A percentile compares a stretch with the other conserved stretches of the same genome.
Evolutionary conservation across 2,888 invertebrate genomes (phyloP).

Genomic region (Oscheius sp.): DNA sequence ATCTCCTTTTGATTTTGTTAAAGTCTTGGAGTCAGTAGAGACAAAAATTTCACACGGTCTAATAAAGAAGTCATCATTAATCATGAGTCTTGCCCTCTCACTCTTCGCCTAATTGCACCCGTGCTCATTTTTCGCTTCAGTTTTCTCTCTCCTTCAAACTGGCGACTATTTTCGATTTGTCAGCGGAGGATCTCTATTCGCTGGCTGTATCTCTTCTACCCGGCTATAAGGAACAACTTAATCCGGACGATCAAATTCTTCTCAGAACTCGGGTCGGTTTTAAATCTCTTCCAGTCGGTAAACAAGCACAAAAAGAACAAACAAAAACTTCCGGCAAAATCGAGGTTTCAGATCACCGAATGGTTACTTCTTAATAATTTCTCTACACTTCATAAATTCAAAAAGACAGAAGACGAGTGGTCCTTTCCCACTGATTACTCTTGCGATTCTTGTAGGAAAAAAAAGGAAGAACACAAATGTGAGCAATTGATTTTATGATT

Average conservation of each 20-base stretch:
- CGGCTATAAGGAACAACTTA: conserved; percentile 8
- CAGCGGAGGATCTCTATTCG: conserved; percentile 1
- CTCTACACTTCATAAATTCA: conserved; percentile 21
- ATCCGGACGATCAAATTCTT: not conserved
- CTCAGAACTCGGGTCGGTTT: conserved; percentile 7
- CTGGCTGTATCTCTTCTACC: not conserved
- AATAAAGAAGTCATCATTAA: not conserved
- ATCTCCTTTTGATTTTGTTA: too few species aligned
- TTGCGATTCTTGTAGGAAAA: conserved; percentile 20
- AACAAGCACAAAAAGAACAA: not conserved
- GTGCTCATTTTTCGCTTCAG: not conserved
- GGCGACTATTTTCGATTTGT: conserved; percentile 16
- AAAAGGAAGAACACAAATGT: conserved; percentile 21
- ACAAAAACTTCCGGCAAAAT: not conserved
- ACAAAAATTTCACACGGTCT: too few species aligned
- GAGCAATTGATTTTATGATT: not conserved
- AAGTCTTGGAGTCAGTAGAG: too few species aligned
- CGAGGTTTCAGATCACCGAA: conserved; percentile 5
- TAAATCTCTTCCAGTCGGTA: too few species aligned
- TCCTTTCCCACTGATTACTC: conserved; percentile 7
- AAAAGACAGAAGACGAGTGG: conserved; percentile 9
- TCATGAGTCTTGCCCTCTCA: not conserved
- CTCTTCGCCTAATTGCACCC: not conserved
- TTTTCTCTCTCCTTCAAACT: not conserved
- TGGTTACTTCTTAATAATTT: conserved; percentile 12